Percentiles rank a stretch among this genome's conserved stretches.
Conservation (phyloP, 2,797 vertebrate genomes). For the Eulemur rubriventer region DNA sequence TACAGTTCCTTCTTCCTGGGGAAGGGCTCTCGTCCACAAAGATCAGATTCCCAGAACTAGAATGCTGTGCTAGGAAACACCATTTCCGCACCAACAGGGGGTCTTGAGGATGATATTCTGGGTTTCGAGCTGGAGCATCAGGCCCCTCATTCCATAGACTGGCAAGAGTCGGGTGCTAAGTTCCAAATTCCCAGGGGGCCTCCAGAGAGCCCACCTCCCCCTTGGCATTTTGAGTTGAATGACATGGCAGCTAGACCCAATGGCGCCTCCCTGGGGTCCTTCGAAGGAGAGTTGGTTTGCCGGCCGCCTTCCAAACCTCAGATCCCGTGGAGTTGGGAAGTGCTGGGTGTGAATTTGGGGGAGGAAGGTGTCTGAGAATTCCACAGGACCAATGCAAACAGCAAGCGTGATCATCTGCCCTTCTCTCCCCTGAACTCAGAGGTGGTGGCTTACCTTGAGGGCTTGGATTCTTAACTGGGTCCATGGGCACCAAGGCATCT, state of each 20-base stretch:
- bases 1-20: not conserved
- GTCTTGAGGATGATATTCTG: not conserved
- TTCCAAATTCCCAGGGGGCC: not conserved
- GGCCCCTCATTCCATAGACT: not conserved
- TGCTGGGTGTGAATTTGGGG: not conserved
- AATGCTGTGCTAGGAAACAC: not conserved
- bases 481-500: not conserved
- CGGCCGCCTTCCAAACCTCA: not conserved
- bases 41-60: not conserved
- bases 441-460: not conserved
- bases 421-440: not conserved
- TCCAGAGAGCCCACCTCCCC: not conserved
- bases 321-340: not conserved
- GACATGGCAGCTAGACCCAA: not conserved
- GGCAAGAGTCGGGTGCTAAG: not conserved
- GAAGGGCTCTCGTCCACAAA: not conserved
- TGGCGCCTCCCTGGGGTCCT: not conserved
- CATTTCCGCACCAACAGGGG: not conserved
- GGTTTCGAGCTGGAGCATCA: no score
- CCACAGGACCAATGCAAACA: not conserved
- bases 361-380: not conserved
- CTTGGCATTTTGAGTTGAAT: not conserved
- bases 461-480: not conserved
- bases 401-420: not conserved
- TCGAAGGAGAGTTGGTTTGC: not conserved